Percentiles rank a stretch among this genome's conserved stretches.
These are phyloP conservation scores for Megathymus violae DNA, from an alignment of 1,140 invertebrate species.

Conservation along the genomic window DNA sequence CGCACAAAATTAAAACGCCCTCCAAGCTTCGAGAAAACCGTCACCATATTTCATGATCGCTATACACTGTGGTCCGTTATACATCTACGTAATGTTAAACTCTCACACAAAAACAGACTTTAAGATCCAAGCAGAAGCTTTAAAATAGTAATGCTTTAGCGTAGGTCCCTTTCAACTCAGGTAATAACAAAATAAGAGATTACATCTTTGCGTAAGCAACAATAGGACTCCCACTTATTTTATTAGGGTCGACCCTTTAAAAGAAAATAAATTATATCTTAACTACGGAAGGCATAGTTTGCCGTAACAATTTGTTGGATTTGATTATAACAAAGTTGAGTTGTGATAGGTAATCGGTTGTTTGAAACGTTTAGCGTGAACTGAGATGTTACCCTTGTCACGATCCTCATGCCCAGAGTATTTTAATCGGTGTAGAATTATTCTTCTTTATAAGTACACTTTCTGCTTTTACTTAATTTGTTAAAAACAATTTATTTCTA, in stretches of 20 bases:
- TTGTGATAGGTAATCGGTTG: slow-evolving; percentile 71
- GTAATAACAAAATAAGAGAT: slow-evolving; percentile 80
- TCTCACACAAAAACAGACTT: slow-evolving; percentile 32
- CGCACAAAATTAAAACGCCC: slow-evolving; percentile 26
- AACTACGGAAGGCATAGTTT: slow-evolving; percentile 42
- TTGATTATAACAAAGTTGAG: slow-evolving; percentile 67
- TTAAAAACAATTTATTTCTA: too few species aligned
- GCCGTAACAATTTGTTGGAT: slow-evolving; percentile 31
- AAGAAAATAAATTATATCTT: slow-evolving; percentile 48
- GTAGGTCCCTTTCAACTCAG: slow-evolving; percentile 63
- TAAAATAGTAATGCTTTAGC: slow-evolving; percentile 35
- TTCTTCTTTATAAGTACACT: too few species aligned
- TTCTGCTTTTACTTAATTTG: too few species aligned
- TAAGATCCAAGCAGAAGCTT: slow-evolving; percentile 34
- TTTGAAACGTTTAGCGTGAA: slow-evolving; percentile 57
- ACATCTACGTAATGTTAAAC: slow-evolving; percentile 33
- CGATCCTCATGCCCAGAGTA: not conserved
- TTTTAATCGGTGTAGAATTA: too few species aligned
- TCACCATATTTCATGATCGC: slow-evolving; percentile 33
- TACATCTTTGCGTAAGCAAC: slow-evolving; percentile 79
- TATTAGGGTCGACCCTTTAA: slow-evolving; percentile 54
- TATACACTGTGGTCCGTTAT: slow-evolving; percentile 40
- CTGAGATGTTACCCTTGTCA: not conserved
- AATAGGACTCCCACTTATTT: slow-evolving; percentile 75
- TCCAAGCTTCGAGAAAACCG: slow-evolving; percentile 27